Evolutionary conservation across 2,888 invertebrate genomes (phyloP).

Genomic region (Coenonympha arcania): DNA sequence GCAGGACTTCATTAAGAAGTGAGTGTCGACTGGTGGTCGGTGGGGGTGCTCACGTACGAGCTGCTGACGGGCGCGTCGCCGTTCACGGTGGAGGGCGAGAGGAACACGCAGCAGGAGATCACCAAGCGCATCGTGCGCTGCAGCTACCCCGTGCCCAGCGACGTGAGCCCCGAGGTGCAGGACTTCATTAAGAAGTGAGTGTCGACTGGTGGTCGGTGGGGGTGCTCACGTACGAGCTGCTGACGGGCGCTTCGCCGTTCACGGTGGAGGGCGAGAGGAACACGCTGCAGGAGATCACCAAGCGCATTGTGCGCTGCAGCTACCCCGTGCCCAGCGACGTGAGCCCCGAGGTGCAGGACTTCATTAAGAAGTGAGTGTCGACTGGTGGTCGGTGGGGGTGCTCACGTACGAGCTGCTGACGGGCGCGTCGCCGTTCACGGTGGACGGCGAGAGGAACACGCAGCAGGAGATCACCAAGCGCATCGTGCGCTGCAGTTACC

Average conservation of each 20-base stretch:
- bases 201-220: slow-evolving; percentile 99
- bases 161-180: slow-evolving; percentile 79
- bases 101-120: slow-evolving; percentile 95
- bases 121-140: slow-evolving; percentile 90
- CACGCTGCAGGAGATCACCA: slow-evolving; percentile 94
- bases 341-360: slow-evolving; percentile 76
- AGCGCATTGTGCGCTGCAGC: slow-evolving; percentile 88
- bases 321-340: slow-evolving; percentile 92
- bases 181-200: too few species aligned
- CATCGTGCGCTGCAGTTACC: slow-evolving; percentile 90
- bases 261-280: slow-evolving; percentile 96
- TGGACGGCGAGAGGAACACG: slow-evolving; percentile 93
- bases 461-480: slow-evolving; percentile 95
- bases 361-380: too few species aligned
- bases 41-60: slow-evolving; percentile 97
- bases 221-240: slow-evolving; percentile 94
- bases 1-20: too few species aligned
- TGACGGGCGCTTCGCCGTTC: slow-evolving; percentile 98
- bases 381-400: slow-evolving; percentile 99
- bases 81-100: slow-evolving; percentile 95
- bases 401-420: slow-evolving; percentile 96
- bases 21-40: slow-evolving; percentile 99
- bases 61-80: slow-evolving; percentile 97
- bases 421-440: slow-evolving; percentile 97
- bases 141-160: slow-evolving; percentile 90